Evolutionary conservation across 2,888 invertebrate genomes (phyloP).

Genomic region (Ametastegia equiseti): DNA sequence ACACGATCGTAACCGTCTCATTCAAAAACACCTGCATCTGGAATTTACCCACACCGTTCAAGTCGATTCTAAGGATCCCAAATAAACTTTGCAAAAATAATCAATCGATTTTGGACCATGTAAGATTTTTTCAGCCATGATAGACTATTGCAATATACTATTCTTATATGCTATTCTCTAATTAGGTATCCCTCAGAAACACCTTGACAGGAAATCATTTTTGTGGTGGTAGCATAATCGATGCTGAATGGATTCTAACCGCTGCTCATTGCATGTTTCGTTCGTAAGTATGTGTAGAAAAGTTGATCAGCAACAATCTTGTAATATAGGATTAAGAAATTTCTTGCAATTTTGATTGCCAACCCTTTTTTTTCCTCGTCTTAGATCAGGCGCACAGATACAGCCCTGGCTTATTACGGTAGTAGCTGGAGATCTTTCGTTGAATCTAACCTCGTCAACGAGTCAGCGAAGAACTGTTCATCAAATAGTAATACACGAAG

Average conservation of each 20-base stretch:
- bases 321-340: background rate
- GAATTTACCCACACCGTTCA: too few species aligned
- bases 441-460: conserved; percentile 45
- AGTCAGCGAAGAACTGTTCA: conserved; percentile 59
- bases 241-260: conserved; percentile 60
- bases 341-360: too few species aligned
- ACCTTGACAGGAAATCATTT: conserved; percentile 61
- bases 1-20: too few species aligned
- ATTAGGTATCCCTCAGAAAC: conserved; percentile 65
- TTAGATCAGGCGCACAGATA: conserved; percentile 43
- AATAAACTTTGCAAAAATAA: too few species aligned
- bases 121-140: background rate
- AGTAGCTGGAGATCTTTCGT: conserved; percentile 61
- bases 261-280: conserved; percentile 67
- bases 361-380: too few species aligned
- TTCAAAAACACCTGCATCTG: too few species aligned
- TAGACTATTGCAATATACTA: background rate
- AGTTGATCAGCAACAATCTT: background rate
- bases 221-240: conserved; percentile 66
- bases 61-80: too few species aligned
- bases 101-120: too few species aligned
- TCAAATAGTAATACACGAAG: conserved; percentile 57
- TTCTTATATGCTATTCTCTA: background rate
- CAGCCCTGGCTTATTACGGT: conserved; percentile 57
- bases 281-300: background rate